Base-by-base conservation (phyloP, 2,888 invertebrate species). In the Piscicola geometra region DNA sequence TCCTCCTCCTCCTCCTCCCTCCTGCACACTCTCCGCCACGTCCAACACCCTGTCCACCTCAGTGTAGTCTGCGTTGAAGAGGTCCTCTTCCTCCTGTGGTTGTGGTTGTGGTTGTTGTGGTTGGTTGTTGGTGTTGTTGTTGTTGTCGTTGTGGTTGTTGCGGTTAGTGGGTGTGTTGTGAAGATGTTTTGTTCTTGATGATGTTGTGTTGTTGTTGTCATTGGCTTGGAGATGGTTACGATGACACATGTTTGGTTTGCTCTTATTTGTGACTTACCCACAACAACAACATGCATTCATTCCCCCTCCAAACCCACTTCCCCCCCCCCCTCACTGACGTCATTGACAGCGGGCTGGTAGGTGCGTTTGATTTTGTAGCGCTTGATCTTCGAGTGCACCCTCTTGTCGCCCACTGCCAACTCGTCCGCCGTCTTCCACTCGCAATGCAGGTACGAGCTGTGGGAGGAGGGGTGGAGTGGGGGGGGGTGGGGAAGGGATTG, bases 351-450 rank as follows among this genome's bases (percentile, higher is more conserved):
- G 47, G 73, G 67, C 52, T 41, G 67, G 33, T 72, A 69, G 12
- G 75, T 30, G 56, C 50, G 64, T 52, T 76, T 76, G 32, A 76
- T 33, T 21, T 70, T 74, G 56, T 74, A 76, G 69, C 76, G 89
- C 84, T 95, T 95, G 41, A 99, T 90, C 88, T 99, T 99, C 68
- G 92, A 92, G 78, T 90, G 90, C 80, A 97, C 93, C 81, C 98
- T 88, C 83, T 95, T 94, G 86, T 99, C 99, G 0, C 95, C 93
- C 86, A 93, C 93, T 81, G 93, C 92, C 56, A 98, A 88, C 86
- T 99, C 98, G 83, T 95, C 94, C 86, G 94, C 93, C 0, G 97
- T 96, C 86, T 92, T 92, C 99, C 99, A 99, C 86, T 99, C 98
- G 86, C 99, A 99, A 85, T 99, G 99, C 67, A 99, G 88, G 86